A percentile compares a stretch with the other conserved stretches of the same genome.
phyloP scores from a whole-genome alignment of 2,888 invertebrate genomes.

The Actias luna region DNA sequence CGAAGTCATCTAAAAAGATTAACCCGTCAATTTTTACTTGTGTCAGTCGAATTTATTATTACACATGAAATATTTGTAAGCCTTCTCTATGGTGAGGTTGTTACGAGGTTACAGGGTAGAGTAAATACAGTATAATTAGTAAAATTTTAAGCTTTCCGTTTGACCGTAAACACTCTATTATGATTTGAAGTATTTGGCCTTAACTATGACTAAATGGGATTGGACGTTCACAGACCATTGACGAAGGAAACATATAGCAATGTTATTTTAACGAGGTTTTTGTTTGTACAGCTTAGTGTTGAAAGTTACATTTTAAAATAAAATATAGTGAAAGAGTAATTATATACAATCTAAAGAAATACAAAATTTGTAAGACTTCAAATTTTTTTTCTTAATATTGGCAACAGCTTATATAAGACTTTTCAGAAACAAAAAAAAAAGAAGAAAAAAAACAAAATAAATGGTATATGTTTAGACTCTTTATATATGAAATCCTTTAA shows the following conservation, averaged over 20 bases:
- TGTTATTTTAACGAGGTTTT: not conserved
- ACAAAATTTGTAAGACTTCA: too few species aligned
- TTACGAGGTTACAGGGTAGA: not conserved
- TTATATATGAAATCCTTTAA: too few species aligned
- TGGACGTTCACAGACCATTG: not conserved
- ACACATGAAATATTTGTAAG: not conserved
- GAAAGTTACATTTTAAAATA: not conserved
- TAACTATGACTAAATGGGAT: not conserved
- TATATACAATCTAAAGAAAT: too few species aligned
- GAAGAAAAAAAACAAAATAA: too few species aligned
- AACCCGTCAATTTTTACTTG: not conserved
- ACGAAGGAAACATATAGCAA: too few species aligned
- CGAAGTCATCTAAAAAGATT: constrained; percentile 4
- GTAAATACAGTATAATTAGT: not conserved
- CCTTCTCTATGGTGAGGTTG: not conserved
- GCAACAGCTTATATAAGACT: too few species aligned
- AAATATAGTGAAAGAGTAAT: not conserved
- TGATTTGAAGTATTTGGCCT: not conserved
- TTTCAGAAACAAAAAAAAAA: too few species aligned
- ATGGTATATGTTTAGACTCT: too few species aligned
- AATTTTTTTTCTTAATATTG: too few species aligned
- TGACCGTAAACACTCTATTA: too few species aligned
- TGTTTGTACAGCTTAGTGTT: not conserved
- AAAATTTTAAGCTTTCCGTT: too few species aligned
- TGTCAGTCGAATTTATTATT: not conserved